Percentiles rank a stretch among this genome's conserved stretches.
These are phyloP conservation scores for Remorina albescens DNA, from an alignment of 2,797 vertebrate species.

Conservation along the genomic window DNA sequence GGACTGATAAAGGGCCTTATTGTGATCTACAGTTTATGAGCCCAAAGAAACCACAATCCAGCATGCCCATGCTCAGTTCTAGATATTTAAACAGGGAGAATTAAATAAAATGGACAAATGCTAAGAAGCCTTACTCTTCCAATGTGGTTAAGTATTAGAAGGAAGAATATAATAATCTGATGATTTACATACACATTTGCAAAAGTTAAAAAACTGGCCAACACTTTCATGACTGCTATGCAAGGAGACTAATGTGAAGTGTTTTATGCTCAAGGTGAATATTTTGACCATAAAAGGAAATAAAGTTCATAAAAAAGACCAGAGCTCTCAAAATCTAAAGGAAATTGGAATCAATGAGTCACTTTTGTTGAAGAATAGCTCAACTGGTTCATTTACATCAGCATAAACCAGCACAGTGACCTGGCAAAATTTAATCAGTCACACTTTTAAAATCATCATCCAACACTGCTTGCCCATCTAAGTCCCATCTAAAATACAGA, in stretches of 20 bases:
- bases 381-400: conserved; percentile 5
- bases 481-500: background rate
- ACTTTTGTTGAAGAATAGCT: conserved; percentile 9
- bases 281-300: conserved; percentile 76
- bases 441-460: conserved; percentile 6
- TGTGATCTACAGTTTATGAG: conserved; percentile 43
- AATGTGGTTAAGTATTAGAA: background rate
- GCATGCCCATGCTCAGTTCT: conserved; percentile 6
- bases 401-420: background rate
- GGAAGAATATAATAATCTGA: background rate
- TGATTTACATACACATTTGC: background rate
- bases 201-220: background rate
- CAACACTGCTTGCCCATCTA: background rate
- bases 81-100: background rate
- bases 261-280: conserved; percentile 33
- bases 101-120: conserved; percentile 25
- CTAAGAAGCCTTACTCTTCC: background rate
- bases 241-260: background rate
- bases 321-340: background rate
- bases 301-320: background rate
- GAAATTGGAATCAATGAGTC: background rate
- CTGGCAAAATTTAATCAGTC: conserved; percentile 7
- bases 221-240: background rate
- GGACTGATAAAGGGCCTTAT: conserved; percentile 35
- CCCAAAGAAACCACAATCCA: conserved; percentile 20